Evolutionary conservation across 2,797 vertebrate genomes (phyloP).

Genomic region (Cichlasoma orientale): DNA sequence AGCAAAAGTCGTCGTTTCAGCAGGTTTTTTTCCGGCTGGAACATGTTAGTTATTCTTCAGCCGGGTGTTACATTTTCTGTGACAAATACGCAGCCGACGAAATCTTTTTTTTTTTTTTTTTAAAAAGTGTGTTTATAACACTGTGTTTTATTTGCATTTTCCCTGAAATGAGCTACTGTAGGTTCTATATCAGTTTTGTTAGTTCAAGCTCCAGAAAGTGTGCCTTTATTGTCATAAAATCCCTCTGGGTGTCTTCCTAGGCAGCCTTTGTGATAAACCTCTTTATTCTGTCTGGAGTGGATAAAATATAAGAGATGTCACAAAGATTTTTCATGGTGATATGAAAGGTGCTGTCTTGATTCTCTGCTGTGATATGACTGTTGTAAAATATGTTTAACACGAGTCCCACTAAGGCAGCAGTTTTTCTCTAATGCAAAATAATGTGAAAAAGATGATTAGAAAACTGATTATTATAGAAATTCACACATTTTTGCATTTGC

Average conservation of each 20-base stretch:
- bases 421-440: neutral
- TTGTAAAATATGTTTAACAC: neutral
- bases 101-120: accelerated
- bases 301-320: conserved; percentile 12
- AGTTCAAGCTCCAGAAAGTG: conserved; percentile 3
- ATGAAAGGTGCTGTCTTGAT: neutral
- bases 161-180: neutral
- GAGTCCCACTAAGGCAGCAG: neutral
- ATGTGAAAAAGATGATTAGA: accelerated
- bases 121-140: neutral
- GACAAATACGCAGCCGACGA: neutral
- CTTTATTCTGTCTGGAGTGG: conserved; percentile 2
- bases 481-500: neutral
- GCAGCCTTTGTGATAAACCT: conserved; percentile 8
- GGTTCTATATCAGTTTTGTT: neutral
- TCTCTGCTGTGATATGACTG: neutral
- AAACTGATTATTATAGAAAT: neutral
- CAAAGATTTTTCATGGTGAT: conserved; percentile 2
- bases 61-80: neutral
- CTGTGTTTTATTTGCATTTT: neutral
- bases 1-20: neutral
- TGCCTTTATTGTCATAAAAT: conserved; percentile 27
- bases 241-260: conserved; percentile 7
- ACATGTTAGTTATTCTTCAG: neutral
- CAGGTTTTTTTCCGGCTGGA: neutral